Conservation (phyloP, 1,140 invertebrate genomes). For the Ganaspis sp. region DNA sequence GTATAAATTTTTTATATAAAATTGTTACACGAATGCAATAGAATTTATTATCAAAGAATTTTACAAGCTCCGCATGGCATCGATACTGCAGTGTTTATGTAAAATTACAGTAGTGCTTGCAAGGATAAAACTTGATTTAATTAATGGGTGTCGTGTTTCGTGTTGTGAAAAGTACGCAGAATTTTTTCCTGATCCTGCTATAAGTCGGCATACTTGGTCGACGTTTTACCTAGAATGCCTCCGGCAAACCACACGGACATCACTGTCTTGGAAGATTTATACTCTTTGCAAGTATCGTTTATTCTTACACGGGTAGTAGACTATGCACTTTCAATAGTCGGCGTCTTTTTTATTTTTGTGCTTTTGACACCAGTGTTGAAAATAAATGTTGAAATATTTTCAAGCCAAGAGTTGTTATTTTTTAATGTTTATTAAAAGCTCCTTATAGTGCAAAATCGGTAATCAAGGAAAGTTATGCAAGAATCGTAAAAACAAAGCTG, state of each 20-base stretch:
- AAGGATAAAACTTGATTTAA: constrained; percentile 15
- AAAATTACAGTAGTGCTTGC: constrained; percentile 18
- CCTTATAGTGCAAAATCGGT: too few species aligned
- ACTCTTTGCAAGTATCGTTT: constrained; percentile 45
- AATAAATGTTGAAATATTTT: not conserved
- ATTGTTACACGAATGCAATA: too few species aligned
- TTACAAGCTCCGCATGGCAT: not conserved
- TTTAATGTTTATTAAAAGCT: not conserved
- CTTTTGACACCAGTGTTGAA: not conserved
- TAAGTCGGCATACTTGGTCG: constrained; percentile 41
- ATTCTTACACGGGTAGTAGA: constrained; percentile 33
- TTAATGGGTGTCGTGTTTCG: constrained; percentile 27
- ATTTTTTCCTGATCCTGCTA: constrained; percentile 22
- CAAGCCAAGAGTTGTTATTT: not conserved
- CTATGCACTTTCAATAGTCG: not conserved
- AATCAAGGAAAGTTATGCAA: too few species aligned
- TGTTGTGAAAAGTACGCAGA: constrained; percentile 8
- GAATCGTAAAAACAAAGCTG: too few species aligned
- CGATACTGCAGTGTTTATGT: not conserved
- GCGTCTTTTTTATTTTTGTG: not conserved
- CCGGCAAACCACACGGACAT: constrained; percentile 54
- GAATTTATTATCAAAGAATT: not conserved
- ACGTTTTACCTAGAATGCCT: constrained; percentile 38
- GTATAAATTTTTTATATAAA: too few species aligned
- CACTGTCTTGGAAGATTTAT: constrained; percentile 68